A percentile compares a stretch with the other conserved stretches of the same genome.
Evolutionary conservation across 1,140 invertebrate genomes (phyloP).

Genomic region (Tachypleus tridentatus): DNA sequence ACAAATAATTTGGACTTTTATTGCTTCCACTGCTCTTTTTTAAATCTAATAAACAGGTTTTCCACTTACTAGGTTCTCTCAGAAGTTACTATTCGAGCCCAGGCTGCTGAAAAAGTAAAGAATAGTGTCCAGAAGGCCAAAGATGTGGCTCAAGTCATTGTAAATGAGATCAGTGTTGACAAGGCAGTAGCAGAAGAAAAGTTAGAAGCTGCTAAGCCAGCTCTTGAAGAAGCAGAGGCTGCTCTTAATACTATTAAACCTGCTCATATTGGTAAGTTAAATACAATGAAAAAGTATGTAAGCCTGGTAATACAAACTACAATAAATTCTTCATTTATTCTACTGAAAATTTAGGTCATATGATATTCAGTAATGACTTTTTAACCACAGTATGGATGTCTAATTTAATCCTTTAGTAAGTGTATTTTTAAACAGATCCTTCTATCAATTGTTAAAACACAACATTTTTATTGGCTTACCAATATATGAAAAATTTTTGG

Average conservation of each 20-base stretch:
- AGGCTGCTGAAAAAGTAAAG: conserved; percentile 88
- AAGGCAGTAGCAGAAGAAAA: conserved; percentile 83
- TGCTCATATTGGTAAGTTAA: conserved; percentile 60
- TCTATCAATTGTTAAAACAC: too few relatives aligned
- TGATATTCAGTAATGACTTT: too few relatives aligned
- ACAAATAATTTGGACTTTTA: too few relatives aligned
- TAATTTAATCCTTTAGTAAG: too few relatives aligned
- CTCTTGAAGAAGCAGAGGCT: conserved; percentile 83
- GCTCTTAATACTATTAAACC: conserved; percentile 94
- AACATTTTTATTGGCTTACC: background rate
- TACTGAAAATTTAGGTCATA: too few relatives aligned
- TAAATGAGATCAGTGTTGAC: conserved; percentile 78
- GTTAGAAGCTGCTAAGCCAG: conserved; percentile 78
- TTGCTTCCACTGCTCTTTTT: too few relatives aligned
- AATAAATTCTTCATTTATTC: too few relatives aligned
- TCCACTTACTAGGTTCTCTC: conserved; percentile 55
- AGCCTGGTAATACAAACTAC: too few relatives aligned
- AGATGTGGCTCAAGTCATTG: conserved; percentile 83
- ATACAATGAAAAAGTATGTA: conserved; percentile 3
- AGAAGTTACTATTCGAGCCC: conserved; percentile 79
- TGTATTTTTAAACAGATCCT: too few relatives aligned
- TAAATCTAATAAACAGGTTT: too few relatives aligned
- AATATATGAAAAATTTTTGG: background rate
- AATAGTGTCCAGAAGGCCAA: conserved; percentile 91
- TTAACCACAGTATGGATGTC: too few relatives aligned